phyloP scores from a whole-genome alignment of 2,888 invertebrate species.

The Trypoxylon attenuatum region DNA sequence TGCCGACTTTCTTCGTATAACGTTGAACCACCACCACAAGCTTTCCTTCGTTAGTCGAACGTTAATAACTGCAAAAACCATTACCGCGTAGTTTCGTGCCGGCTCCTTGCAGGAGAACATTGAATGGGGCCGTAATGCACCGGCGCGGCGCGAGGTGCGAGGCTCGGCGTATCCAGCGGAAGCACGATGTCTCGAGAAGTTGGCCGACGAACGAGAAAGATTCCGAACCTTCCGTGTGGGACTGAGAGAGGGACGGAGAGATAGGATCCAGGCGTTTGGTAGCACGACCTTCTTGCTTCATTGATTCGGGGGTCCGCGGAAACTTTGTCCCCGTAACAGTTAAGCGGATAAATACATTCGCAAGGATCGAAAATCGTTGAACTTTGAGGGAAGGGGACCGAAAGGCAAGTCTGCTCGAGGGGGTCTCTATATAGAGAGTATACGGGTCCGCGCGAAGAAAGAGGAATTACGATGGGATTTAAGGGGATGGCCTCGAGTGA shows the following conservation, averaged over 20 bases:
- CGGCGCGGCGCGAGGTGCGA: too few species aligned
- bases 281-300: conserved; percentile 21
- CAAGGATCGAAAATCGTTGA: conserved; percentile 48
- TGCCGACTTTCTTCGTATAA: conserved; percentile 29
- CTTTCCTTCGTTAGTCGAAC: conserved; percentile 45
- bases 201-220: conserved; percentile 1
- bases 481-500: conserved; percentile 4
- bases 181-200: not conserved
- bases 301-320: conserved; percentile 25
- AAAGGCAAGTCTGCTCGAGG: too few species aligned
- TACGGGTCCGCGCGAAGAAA: conserved; percentile 11
- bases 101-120: conserved; percentile 23
- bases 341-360: conserved; percentile 43
- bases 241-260: not conserved
- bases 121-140: conserved; percentile 48
- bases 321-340: conserved; percentile 28
- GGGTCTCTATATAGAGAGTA: too few species aligned
- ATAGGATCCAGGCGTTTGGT: conserved; percentile 11
- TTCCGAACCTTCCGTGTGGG: not conserved
- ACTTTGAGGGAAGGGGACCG: conserved; percentile 6
- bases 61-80: conserved; percentile 57
- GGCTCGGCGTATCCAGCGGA: conserved; percentile 37
- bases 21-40: conserved; percentile 20
- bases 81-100: conserved; percentile 42
- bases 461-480: conserved; percentile 30